A percentile compares a stretch with the other conserved stretches of the same genome.
Evolutionary conservation across 2,888 invertebrate species (phyloP).

Genomic region (Rhamnusium bicolor): DNA sequence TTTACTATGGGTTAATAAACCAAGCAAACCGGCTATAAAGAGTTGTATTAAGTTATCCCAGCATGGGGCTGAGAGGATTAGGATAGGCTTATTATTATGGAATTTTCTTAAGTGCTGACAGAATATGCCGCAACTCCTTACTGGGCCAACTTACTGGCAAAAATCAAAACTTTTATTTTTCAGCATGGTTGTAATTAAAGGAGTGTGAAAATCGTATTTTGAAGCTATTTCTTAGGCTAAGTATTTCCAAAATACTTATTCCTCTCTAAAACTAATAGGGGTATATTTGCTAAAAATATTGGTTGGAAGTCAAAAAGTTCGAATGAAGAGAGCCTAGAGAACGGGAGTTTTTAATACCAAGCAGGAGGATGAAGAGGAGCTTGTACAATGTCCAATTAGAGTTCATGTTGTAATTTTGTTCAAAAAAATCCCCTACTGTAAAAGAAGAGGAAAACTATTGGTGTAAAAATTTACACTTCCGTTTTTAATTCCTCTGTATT

Average conservation of each 20-base stretch:
- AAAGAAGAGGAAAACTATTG: too few species aligned
- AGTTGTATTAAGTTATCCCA: conserved; percentile 71
- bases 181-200: conserved; percentile 51
- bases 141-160: conserved; percentile 63
- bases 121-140: conserved; percentile 58
- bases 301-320: conserved; percentile 62
- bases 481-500: too few species aligned
- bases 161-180: conserved; percentile 64
- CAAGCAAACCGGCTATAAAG: conserved; percentile 72
- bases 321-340: conserved; percentile 31
- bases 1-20: conserved; percentile 73
- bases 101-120: conserved; percentile 58
- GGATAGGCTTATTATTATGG: conserved; percentile 54
- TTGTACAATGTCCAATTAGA: too few species aligned
- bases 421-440: too few species aligned
- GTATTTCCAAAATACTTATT: conserved; percentile 60
- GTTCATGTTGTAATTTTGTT: too few species aligned
- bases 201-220: conserved; percentile 63
- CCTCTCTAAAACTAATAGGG: conserved; percentile 53
- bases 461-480: too few species aligned
- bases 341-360: background rate
- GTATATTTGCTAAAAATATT: conserved; percentile 55
- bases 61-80: conserved; percentile 67
- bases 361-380: too few species aligned
- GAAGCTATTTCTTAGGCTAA: conserved; percentile 65